Base-by-base conservation (phyloP, 2,888 invertebrate genomes). In the Netelia inedita region DNA sequence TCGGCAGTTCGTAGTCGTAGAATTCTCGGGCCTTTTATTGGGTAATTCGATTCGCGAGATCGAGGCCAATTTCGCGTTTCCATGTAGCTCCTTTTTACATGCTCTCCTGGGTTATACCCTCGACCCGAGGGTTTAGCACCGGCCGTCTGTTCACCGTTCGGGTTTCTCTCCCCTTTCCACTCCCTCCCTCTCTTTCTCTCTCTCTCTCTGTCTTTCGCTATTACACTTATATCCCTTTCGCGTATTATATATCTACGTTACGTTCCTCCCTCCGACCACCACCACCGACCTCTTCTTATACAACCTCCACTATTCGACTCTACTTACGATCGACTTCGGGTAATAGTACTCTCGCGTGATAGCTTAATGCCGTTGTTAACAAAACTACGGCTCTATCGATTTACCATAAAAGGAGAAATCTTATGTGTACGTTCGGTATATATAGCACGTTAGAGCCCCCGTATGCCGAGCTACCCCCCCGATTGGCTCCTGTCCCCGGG, bases 291-390 rank as follows among this genome's bases (percentile, higher is more conserved):
- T 65, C 59, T 28, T 73, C 68, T 57, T 43, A n/a, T 63, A 61
- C 55, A 19, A 69, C 53, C 78, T 28, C 50, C 74, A 59, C 46
- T 80, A 82, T 79, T 88, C 69, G 72, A 83, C 83, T 84, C 76
- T 88, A 82, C 87, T 87, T 90, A 90, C 90, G 89, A 91, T 90
- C 90, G 88, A 85, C 85, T 87, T 85, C 43, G 75, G 88, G 87
- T 90, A 89, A 91, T 90, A 89, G 90, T 87, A 87, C 88, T 88
- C 87, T 90, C 89, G 91, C 91, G 90, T 90, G 92, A 91, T 92
- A 90, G 91, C 91, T 91, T 92, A 91, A 91, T 90, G 89, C 83
- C 88, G 87, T 87, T 89, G 92, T 92, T 92, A 91, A 90, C 91
- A 89, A 92, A 92, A 92, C 89, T 91, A 85, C 90, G 87, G 82